These are phyloP conservation scores for Xenopus petersii DNA, from an alignment of 2,797 vertebrate species.

Conservation along the genomic window DNA sequence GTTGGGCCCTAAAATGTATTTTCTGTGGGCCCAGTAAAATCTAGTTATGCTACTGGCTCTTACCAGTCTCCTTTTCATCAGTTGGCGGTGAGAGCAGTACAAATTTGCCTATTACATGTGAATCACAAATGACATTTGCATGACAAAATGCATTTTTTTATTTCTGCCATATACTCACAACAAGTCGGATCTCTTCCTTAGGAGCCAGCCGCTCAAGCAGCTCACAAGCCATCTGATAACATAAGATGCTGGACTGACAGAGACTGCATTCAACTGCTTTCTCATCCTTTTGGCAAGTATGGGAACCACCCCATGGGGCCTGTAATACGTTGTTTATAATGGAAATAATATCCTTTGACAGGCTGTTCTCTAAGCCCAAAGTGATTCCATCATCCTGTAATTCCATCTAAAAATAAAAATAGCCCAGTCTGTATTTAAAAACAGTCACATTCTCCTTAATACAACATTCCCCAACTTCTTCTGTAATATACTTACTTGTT, in stretches of 20 bases:
- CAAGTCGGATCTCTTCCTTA: constrained; percentile 89
- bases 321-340: constrained; percentile 98
- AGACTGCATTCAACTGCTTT: constrained; percentile 90
- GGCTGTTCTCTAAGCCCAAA: constrained; percentile 89
- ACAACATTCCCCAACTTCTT: no score
- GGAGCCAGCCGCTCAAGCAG: constrained; percentile 91
- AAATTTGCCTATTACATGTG: no score
- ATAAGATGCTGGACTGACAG: constrained; percentile 97
- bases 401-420: constrained; percentile 83
- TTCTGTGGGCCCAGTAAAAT: no score
- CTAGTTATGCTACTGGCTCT: no score
- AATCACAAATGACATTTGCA: no score
- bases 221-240: constrained; percentile 96
- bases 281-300: constrained; percentile 95
- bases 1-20: no score
- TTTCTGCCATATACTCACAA: constrained; percentile 73
- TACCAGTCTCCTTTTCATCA: no score
- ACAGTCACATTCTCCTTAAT: no score
- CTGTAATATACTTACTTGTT: no score
- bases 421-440: no score
- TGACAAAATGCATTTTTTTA: no score
- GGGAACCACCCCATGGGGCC: constrained; percentile 96
- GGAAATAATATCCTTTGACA: constrained; percentile 93
- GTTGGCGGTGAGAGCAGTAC: no score
- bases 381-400: constrained; percentile 94